Base-by-base conservation (phyloP, 2,888 invertebrate genomes). In the Apamea sordens region DNA sequence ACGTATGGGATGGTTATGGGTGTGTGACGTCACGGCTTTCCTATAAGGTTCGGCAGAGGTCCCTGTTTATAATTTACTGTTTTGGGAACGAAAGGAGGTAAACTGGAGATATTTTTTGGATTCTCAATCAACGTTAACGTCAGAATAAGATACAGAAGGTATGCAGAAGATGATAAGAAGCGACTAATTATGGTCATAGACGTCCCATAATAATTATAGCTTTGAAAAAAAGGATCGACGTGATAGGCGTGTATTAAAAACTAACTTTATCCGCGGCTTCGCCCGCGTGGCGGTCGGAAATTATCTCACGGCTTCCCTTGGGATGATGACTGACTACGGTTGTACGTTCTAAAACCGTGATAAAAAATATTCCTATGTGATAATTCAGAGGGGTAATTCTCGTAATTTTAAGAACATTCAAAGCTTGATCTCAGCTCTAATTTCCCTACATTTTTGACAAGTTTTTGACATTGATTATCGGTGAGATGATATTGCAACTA, bases 1-100 rank as follows among this genome's bases (percentile, higher is more conserved):
- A 73, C 70, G 36, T 56, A 72, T 28, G 64, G 24, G 77, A 61
- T 69, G 76, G 59, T 84, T 80, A 77, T 32, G 56, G 24, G 24
- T 36, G 28, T 78, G 28, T 65, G 44, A 50, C 47, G 18, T 61
- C 67, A 70, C 21, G 36, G 32, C 15, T 65, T 71, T 47, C 28
- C 47, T 24, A 50, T 80, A 36, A 24, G 36, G 53, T 71, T 70
- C 1, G 1, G n/a, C 32, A 44, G 36, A 53, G 56, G 32, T 47
- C 18, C 67, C 15, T 56, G 21, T 65, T 56, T 73, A 64, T 82
- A 13, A 73, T 73, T 32, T 4, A 67, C 65, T 65, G 21, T 70
- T 79, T 84, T 47, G 50, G 44, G 2, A 41, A 50, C 13, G 2
- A 8, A n/a, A 81, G 1, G 10, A 61, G 8, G 24, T 36, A 18